Evolutionary conservation across 2,113 vertebrate genomes (phyloP), one percentile per base, ranked within the genome.

Genomic region (Proteles cristata): DNA sequence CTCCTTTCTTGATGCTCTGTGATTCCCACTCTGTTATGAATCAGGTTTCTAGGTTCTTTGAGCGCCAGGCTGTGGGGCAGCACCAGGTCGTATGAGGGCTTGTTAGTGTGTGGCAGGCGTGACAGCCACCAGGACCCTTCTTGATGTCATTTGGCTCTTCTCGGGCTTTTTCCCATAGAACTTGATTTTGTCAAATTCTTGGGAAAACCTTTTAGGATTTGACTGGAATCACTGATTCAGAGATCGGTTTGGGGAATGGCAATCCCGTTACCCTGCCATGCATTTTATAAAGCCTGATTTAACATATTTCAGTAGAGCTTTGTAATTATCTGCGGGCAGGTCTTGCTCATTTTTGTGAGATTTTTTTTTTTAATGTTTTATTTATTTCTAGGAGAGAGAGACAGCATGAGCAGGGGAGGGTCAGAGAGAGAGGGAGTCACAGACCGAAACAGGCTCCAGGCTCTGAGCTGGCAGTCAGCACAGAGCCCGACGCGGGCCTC

Each of bases 251-350:
- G 55, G 66, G 33, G 45, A 28, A 4, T 2, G 0, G 23, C 5
- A 28, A 28, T 2, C 9, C 33, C 5, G 1, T 73, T 4, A 4
- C n/a, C 28, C 4, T 17, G 1, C 33, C 10, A 1, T 1, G 2
- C 3, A 2, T 16, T 39, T 10, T n/a, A 39, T 1, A 17, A 58
- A 81, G 35, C 23, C 11, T 15, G 35, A 26, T n/a, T 33, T 35
- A 1, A 26, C 1, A 7, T 6, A 3, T 84, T 76, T 31, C 71
- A 33, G 16, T 23, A 21, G 39, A 35, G 35, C 7, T 19, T n/a
- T 74, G 48, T 80, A 10, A 19, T 26, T 45, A 9, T 19, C 82
- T n/a, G 19, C 19, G 50, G 19, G 8, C 14, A 35, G n/a, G n/a
- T 53, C 50, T 69, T 21, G 23, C n/a, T 88, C 66, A 33, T 9